A percentile compares a stretch with the other conserved stretches of the same genome.
Conservation (phyloP, 2,888 invertebrate genomes). For the Apoda limacodes region DNA sequence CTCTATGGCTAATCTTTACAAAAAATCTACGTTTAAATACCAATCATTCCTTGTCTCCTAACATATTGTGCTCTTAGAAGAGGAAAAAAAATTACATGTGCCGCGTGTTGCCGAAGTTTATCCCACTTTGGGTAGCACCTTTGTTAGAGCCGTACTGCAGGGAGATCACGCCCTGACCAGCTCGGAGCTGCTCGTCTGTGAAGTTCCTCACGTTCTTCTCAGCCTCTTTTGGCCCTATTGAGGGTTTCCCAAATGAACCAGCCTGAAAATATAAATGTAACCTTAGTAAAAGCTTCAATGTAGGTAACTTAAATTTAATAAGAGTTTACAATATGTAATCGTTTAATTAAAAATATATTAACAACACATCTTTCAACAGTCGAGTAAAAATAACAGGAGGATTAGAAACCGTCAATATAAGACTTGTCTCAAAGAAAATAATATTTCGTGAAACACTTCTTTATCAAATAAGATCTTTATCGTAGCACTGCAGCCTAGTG, state of each 20-base stretch:
- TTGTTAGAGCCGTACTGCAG: slow-evolving; percentile 98
- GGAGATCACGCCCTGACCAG: slow-evolving; percentile 93
- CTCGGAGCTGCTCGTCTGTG: slow-evolving; percentile 92
- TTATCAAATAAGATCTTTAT: too few species aligned
- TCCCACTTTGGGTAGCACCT: slow-evolving; percentile 96
- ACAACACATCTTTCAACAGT: too few species aligned
- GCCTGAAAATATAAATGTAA: slow-evolving; percentile 75
- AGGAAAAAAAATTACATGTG: slow-evolving; percentile 93
- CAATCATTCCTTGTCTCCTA: background rate
- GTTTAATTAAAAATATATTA: too few species aligned
- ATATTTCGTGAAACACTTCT: too few species aligned
- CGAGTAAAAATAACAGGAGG: too few species aligned
- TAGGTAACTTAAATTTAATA: too few species aligned
- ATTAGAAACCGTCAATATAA: too few species aligned
- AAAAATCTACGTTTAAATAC: background rate
- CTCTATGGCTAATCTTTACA: too few species aligned
- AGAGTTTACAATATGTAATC: too few species aligned
- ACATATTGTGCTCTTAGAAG: background rate
- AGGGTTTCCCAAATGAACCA: slow-evolving; percentile 84
- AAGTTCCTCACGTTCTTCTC: slow-evolving; percentile 95
- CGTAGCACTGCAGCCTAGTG: too few species aligned
- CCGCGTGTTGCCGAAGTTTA: slow-evolving; percentile 96
- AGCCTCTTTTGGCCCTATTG: slow-evolving; percentile 96
- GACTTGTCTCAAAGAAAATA: too few species aligned
- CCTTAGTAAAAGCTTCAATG: too few species aligned